Conservation (phyloP, 2,113 vertebrate species). For the Calypte anna region DNA sequence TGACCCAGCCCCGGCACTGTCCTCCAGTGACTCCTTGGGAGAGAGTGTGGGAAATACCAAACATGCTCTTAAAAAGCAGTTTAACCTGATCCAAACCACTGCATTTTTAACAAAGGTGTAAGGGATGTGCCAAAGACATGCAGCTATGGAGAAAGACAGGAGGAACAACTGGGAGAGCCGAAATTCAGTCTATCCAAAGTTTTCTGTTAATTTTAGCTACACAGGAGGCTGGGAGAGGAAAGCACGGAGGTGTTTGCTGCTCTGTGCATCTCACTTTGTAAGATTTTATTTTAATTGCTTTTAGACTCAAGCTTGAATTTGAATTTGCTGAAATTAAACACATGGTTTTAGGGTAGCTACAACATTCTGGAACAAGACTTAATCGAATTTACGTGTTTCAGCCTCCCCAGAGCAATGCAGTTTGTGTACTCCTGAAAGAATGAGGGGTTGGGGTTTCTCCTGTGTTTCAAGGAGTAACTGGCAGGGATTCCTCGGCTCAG, state of each 20-base stretch:
- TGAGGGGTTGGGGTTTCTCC: not conserved
- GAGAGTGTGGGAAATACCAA: not conserved
- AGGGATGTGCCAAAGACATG: not conserved
- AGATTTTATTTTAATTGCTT: constrained; percentile 1
- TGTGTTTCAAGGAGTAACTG: not conserved
- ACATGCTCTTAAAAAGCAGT: not conserved
- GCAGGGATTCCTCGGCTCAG: not conserved
- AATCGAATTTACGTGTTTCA: not conserved
- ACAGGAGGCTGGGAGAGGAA: rapidly evolving
- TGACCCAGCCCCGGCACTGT: not conserved
- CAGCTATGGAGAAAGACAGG: not conserved
- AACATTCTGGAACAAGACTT: not conserved
- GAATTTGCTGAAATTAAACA: constrained; percentile 26
- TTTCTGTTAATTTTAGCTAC: not conserved
- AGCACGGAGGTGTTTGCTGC: not conserved
- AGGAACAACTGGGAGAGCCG: not conserved
- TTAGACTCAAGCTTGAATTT: not conserved
- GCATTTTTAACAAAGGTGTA: not conserved
- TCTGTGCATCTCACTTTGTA: not conserved
- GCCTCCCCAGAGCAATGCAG: not conserved
- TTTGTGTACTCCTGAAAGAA: not conserved
- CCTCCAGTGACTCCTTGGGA: not conserved
- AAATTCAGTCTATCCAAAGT: not conserved
- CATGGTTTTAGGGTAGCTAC: not conserved
- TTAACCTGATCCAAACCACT: not conserved